A percentile compares a stretch with the other conserved stretches of the same genome.
Evolutionary conservation across 2,888 invertebrate species (phyloP).

Genomic region (Cosmia trapezina): DNA sequence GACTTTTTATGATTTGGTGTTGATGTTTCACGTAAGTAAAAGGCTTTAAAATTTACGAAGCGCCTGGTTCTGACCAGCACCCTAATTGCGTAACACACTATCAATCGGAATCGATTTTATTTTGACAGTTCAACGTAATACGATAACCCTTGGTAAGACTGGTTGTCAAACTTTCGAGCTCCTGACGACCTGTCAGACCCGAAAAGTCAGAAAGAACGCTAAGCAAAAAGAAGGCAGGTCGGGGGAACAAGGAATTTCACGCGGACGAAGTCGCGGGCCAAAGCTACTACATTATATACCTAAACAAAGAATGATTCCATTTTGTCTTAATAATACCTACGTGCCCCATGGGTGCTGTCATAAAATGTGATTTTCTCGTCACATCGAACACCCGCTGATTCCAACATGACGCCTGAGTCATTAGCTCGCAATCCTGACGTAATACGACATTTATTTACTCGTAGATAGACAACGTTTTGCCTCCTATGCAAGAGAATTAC

Average conservation of each 20-base stretch:
- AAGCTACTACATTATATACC: not conserved
- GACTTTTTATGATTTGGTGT: not conserved
- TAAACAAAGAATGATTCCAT: constrained; percentile 16
- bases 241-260: too few species aligned
- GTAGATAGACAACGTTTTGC: constrained; percentile 56
- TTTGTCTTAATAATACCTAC: constrained; percentile 20
- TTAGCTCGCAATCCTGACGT: constrained; percentile 47
- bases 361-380: constrained; percentile 58
- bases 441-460: constrained; percentile 52
- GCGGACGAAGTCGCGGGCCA: too few species aligned
- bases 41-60: not conserved
- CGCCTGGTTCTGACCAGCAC: not conserved
- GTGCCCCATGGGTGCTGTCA: constrained; percentile 40
- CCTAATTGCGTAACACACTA: too few species aligned
- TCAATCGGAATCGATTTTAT: too few species aligned
- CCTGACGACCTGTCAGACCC: too few species aligned
- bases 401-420: constrained; percentile 46
- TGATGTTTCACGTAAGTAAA: not conserved
- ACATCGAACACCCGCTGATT: constrained; percentile 53
- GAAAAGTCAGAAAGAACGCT: too few species aligned
- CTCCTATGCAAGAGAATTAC: constrained; percentile 48
- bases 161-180: too few species aligned
- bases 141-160: too few species aligned
- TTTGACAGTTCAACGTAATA: too few species aligned
- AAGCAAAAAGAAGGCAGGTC: too few species aligned